These are phyloP conservation scores for Pteria penguin DNA, from an alignment of 2,888 invertebrate genomes.

Conservation along the genomic window DNA sequence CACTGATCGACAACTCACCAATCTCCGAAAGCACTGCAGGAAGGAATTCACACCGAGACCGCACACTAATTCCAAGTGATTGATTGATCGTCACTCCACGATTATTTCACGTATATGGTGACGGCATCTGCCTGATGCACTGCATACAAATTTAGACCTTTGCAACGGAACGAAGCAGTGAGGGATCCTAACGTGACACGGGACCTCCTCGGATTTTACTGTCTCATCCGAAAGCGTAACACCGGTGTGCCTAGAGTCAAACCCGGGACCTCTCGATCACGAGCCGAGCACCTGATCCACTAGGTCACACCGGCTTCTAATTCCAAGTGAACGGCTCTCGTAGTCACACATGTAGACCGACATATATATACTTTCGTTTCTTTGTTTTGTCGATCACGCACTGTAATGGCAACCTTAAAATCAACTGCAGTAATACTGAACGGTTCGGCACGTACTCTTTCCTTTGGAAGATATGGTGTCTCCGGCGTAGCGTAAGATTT, in stretches of 20 bases:
- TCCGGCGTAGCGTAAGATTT: conserved; percentile 38
- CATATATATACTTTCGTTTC: conserved; percentile 42
- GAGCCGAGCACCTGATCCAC: too few relatives aligned
- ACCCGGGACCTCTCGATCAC: conserved; percentile 34
- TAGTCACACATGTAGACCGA: conserved; percentile 46
- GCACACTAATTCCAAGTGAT: conserved; percentile 33
- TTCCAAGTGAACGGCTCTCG: conserved; percentile 50
- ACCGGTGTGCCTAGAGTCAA: too few relatives aligned
- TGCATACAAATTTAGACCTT: too few relatives aligned
- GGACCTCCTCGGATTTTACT: too few relatives aligned
- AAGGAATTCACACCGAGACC: conserved; percentile 39
- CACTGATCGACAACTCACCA: conserved; percentile 36
- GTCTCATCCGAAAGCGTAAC: too few relatives aligned
- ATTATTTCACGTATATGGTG: too few relatives aligned
- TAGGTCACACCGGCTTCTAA: too few relatives aligned
- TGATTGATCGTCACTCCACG: too few relatives aligned
- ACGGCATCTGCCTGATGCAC: too few relatives aligned
- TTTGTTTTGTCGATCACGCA: conserved; percentile 9
- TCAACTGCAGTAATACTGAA: conserved; percentile 46
- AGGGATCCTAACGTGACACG: too few relatives aligned
- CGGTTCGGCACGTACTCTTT: conserved; percentile 28
- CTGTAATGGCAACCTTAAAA: conserved; percentile 34
- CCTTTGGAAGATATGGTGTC: conserved; percentile 39
- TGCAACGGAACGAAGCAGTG: too few relatives aligned
- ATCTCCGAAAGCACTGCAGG: conserved; percentile 41